These are phyloP conservation scores for Epirrita christyi DNA, from an alignment of 2,888 invertebrate genomes.

Conservation along the genomic window DNA sequence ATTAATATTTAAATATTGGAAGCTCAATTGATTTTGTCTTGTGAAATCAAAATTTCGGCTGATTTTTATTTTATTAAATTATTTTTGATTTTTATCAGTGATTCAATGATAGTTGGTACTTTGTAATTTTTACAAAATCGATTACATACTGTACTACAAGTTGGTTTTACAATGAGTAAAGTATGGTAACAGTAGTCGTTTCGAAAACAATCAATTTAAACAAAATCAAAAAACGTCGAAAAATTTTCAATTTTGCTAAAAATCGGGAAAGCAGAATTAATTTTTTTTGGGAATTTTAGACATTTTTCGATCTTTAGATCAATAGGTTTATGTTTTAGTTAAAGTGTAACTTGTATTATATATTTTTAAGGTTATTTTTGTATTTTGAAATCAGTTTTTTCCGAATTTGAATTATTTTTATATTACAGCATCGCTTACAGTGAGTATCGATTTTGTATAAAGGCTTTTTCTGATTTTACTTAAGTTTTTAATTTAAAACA, in stretches of 20 bases:
- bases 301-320: slow-evolving; percentile 4
- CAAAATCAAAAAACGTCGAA: background rate
- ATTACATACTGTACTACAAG: slow-evolving; percentile 72
- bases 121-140: slow-evolving; percentile 36
- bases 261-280: slow-evolving; percentile 19
- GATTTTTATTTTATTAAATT: slow-evolving; percentile 37
- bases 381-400: slow-evolving; percentile 31
- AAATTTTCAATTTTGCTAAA: slow-evolving; percentile 16
- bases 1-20: slow-evolving; percentile 34
- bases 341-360: slow-evolving; percentile 63
- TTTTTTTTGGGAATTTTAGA: background rate
- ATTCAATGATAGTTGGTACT: slow-evolving; percentile 27
- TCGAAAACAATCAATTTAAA: slow-evolving; percentile 9
- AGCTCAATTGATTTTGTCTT: slow-evolving; percentile 41
- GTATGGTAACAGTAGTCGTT: slow-evolving; percentile 67
- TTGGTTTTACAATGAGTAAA: slow-evolving; percentile 61
- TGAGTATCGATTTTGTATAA: slow-evolving; percentile 36
- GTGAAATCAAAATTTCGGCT: slow-evolving; percentile 29
- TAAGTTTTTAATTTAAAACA: slow-evolving; percentile 5
- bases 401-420: background rate
- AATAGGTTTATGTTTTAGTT: slow-evolving; percentile 41
- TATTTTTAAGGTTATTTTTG: slow-evolving; percentile 63
- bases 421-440: slow-evolving; percentile 23
- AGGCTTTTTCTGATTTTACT: slow-evolving; percentile 10
- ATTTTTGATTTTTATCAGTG: slow-evolving; percentile 29